Conservation (phyloP, 2,797 vertebrate species). For the Poeciliopsis paucimaculata region DNA sequence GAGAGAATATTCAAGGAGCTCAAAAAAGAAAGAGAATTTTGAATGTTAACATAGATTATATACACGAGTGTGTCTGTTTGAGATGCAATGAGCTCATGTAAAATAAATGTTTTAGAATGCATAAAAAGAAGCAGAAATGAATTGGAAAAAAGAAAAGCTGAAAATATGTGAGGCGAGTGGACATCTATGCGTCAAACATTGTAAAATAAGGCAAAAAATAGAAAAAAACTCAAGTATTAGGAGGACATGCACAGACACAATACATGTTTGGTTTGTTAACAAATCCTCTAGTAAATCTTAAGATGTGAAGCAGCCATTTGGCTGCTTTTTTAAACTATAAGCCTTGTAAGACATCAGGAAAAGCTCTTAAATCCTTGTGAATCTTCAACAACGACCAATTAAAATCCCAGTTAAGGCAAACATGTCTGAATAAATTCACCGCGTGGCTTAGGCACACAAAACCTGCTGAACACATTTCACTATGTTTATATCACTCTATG, state of each 20-base stretch:
- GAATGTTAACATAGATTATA: background rate
- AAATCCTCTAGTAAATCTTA: background rate
- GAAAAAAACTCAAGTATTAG: background rate
- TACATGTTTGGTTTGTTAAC: background rate
- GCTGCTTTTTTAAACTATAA: background rate
- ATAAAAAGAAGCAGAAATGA: background rate
- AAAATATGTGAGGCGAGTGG: background rate
- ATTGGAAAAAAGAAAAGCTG: background rate
- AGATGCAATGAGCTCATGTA: background rate
- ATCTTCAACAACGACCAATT: background rate
- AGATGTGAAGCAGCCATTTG: background rate
- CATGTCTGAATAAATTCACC: background rate
- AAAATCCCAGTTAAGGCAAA: background rate
- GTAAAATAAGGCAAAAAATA: background rate
- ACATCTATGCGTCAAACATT: background rate
- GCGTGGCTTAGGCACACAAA: background rate
- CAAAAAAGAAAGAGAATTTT: background rate
- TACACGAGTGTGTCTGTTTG: background rate
- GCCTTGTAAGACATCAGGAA: background rate
- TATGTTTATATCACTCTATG: slow-evolving; percentile 6
- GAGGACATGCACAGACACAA: background rate
- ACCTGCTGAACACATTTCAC: background rate
- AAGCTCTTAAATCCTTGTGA: background rate
- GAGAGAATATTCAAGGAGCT: background rate
- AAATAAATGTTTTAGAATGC: background rate